A percentile compares a stretch with the other conserved stretches of the same genome.
Conservation (phyloP, 2,113 vertebrate species). For the Psophia crepitans region DNA sequence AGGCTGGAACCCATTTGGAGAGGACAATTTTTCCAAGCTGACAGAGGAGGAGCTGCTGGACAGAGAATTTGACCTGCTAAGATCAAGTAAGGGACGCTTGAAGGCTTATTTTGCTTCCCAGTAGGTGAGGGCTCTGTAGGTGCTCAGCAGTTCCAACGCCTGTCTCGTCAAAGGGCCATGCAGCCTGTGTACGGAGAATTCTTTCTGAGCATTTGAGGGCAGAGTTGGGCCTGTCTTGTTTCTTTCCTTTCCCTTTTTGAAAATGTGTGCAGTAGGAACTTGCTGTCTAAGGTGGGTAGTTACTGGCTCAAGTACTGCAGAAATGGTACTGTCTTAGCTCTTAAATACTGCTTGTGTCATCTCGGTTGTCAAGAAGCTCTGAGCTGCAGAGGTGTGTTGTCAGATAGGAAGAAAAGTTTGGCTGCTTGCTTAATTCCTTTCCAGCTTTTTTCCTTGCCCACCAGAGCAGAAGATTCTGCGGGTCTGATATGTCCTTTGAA, state of each 20-base stretch:
- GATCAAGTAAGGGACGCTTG: conserved; percentile 94
- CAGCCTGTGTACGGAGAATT: conserved; percentile 51
- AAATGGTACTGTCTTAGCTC: conserved; percentile 6
- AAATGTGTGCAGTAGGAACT: conserved; percentile 25
- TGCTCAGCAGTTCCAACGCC: conserved; percentile 57
- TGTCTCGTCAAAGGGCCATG: not conserved
- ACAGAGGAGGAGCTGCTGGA: conserved; percentile 96
- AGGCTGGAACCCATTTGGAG: conserved; percentile 95
- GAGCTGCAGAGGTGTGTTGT: conserved; percentile 8
- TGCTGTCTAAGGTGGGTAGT: not conserved
- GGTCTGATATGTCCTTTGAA: conserved; percentile 74
- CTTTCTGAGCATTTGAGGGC: conserved; percentile 77
- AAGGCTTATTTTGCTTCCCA: conserved; percentile 86
- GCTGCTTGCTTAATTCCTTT: conserved; percentile 61
- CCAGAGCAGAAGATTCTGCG: conserved; percentile 38
- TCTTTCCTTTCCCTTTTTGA: not conserved
- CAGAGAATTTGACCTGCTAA: conserved; percentile 95
- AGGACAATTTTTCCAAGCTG: conserved; percentile 96
- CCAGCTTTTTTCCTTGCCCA: conserved; percentile 60
- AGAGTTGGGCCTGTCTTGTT: conserved; percentile 44
- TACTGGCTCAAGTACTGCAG: conserved; percentile 21
- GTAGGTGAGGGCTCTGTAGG: conserved; percentile 63
- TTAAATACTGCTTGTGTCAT: conserved; percentile 13
- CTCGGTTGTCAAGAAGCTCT: conserved; percentile 41
- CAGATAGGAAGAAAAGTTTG: conserved; percentile 20